phyloP scores from a whole-genome alignment of 2,797 vertebrate genomes.

The Silurus aristotelis region DNA sequence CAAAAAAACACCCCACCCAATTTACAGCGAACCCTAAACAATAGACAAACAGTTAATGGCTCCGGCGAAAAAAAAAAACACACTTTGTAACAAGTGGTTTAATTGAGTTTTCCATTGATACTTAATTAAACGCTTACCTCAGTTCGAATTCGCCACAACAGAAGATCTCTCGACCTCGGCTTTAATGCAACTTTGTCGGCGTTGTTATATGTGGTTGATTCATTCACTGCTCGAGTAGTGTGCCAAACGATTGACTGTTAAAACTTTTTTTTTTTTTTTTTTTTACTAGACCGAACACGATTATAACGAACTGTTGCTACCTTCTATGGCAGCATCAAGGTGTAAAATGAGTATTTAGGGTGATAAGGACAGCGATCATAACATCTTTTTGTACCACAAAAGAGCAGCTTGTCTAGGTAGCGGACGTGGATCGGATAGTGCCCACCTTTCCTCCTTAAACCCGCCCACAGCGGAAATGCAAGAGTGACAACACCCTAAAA shows the following conservation, averaged over 20 bases:
- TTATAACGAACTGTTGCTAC: background rate
- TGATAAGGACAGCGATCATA: background rate
- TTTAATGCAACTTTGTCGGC: slow-evolving; percentile 31
- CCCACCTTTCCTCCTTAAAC: slow-evolving; percentile 6
- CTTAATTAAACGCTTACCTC: background rate
- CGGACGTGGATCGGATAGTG: background rate
- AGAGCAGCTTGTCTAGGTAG: background rate
- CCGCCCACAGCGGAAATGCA: slow-evolving; percentile 14
- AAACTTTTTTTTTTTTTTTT: background rate
- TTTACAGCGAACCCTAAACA: slow-evolving; percentile 8
- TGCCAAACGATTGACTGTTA: too few species aligned
- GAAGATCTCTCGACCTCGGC: background rate
- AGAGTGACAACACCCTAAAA: background rate
- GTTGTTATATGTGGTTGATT: background rate
- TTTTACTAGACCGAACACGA: background rate
- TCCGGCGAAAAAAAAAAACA: background rate
- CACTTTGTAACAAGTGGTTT: background rate
- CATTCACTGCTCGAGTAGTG: background rate
- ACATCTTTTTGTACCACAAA: background rate
- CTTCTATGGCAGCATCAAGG: background rate
- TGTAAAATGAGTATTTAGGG: background rate
- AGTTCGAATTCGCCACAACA: background rate
- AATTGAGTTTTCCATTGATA: background rate
- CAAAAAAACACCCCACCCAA: slow-evolving; percentile 39
- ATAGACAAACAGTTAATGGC: background rate